Conservation (phyloP, 2,888 invertebrate species). For the Folsomia candida region DNA sequence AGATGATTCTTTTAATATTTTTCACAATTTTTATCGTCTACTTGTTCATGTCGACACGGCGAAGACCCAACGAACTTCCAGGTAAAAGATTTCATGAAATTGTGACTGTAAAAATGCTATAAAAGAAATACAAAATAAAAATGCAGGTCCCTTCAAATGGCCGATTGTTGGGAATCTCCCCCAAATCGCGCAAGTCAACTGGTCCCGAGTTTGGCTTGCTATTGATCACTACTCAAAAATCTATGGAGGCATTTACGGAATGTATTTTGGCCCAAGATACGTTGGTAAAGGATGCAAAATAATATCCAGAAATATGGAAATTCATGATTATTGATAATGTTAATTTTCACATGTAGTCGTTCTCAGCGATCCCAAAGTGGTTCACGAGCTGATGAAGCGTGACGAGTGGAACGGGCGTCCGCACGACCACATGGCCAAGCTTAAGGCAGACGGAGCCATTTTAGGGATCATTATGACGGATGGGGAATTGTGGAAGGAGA, state of each 20-base stretch:
- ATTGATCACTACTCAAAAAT: constrained; percentile 30
- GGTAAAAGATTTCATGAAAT: constrained; percentile 15
- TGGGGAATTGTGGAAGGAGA: constrained; percentile 39
- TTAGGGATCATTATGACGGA: constrained; percentile 37
- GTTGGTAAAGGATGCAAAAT: constrained; percentile 14
- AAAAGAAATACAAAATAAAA: constrained; percentile 5
- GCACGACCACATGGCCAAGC: constrained; percentile 31
- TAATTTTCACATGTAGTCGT: constrained; percentile 20
- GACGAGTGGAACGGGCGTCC: constrained; percentile 41
- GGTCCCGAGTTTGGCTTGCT: constrained; percentile 37
- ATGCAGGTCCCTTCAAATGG: constrained; percentile 36
- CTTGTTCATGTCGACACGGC: constrained; percentile 12
- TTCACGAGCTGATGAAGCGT: constrained; percentile 40
- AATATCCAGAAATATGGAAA: background rate
- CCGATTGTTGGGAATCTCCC: constrained; percentile 40
- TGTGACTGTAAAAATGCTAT: background rate
- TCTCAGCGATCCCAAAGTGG: constrained; percentile 34
- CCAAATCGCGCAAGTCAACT: constrained; percentile 39
- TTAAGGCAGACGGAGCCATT: constrained; percentile 31
- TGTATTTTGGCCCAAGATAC: constrained; percentile 39
- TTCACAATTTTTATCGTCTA: constrained; percentile 15
- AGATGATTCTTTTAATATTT: constrained; percentile 24
- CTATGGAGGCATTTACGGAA: constrained; percentile 35
- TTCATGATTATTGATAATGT: background rate
- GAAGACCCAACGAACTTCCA: constrained; percentile 29